phyloP scores from a whole-genome alignment of 2,113 vertebrate genomes.

The Setophaga petechia region DNA sequence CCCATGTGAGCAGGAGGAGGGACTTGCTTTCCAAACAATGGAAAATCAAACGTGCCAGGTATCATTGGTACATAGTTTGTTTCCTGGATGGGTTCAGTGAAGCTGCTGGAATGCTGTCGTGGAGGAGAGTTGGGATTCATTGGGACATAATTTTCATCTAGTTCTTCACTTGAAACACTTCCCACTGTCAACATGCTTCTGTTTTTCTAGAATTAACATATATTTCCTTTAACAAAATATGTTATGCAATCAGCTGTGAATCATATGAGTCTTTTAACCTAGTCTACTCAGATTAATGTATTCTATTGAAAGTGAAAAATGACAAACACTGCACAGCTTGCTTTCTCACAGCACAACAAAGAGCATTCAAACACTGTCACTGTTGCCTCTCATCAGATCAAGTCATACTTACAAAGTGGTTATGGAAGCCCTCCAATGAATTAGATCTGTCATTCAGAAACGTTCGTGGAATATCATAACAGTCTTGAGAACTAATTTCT shows the following conservation, averaged over 20 bases:
- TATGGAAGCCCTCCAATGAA: constrained; percentile 93
- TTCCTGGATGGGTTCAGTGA: constrained; percentile 89
- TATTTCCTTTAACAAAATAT: constrained; percentile 70
- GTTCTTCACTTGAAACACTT: constrained; percentile 89
- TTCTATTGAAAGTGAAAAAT: not conserved
- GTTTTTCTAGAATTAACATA: constrained; percentile 87
- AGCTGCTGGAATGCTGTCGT: constrained; percentile 89
- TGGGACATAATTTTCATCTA: constrained; percentile 97
- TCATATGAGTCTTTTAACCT: constrained; percentile 43
- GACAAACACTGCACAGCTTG: not conserved
- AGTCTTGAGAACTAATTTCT: constrained; percentile 97
- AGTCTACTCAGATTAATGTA: constrained; percentile 19
- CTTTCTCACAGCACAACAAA: not conserved
- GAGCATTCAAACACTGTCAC: not conserved
- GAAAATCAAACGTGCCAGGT: constrained; percentile 93
- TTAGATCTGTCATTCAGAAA: constrained; percentile 92
- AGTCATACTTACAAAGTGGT: constrained; percentile 91
- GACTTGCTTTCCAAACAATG: constrained; percentile 95
- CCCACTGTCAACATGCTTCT: constrained; percentile 90
- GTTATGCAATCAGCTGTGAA: constrained; percentile 46
- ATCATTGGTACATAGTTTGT: constrained; percentile 99
- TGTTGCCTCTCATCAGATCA: not conserved
- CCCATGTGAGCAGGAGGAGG: constrained; percentile 98
- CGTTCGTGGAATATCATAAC: constrained; percentile 94
- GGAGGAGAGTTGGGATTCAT: constrained; percentile 97